phyloP scores from a whole-genome alignment of 2,797 vertebrate species.

The Graptemys geographica region DNA sequence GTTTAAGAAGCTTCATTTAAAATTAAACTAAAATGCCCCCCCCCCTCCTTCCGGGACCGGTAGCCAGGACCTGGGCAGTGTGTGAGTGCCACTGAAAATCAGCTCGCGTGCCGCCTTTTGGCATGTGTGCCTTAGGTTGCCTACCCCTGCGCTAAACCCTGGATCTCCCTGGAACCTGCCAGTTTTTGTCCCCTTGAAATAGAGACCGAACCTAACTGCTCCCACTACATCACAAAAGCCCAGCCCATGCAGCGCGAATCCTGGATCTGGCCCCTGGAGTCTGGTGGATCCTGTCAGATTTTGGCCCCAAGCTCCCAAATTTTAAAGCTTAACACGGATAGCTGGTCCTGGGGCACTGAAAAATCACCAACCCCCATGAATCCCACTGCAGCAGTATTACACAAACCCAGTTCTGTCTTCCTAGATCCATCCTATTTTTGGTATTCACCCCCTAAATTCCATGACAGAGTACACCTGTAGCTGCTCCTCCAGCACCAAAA shows the following conservation, averaged over 20 bases:
- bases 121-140: no score
- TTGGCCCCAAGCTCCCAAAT: neutral
- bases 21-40: no score
- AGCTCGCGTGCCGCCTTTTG: no score
- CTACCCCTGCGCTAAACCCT: neutral
- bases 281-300: neutral
- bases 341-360: neutral
- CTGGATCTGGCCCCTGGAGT: neutral
- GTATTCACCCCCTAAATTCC: neutral
- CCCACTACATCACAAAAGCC: neutral
- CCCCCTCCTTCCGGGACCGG: no score
- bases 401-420: neutral
- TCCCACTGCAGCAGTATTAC: neutral
- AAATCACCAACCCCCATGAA: neutral
- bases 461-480: neutral
- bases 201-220: neutral
- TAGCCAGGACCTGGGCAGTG: no score
- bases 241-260: neutral
- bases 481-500: neutral
- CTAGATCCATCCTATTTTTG: neutral
- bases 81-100: no score
- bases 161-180: fast-evolving
- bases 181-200: fast-evolving
- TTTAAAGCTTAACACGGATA: neutral
- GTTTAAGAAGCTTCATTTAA: no score